These are phyloP conservation scores for Pelosia muscerda DNA, from an alignment of 2,888 invertebrate genomes.

Conservation along the genomic window DNA sequence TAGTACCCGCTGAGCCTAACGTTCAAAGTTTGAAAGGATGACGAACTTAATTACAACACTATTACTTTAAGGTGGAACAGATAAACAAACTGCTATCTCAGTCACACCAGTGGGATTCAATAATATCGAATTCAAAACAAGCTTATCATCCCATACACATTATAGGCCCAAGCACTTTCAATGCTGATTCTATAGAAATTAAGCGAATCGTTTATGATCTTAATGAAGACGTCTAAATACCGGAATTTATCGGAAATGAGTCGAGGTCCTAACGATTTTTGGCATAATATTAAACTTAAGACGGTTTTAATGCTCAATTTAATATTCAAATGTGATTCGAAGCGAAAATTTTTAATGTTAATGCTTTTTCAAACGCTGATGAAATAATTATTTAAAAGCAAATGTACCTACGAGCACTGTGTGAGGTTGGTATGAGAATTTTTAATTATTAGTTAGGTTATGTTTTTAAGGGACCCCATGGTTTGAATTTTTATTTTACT, in stretches of 20 bases:
- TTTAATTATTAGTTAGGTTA: no score
- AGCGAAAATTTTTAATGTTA: constrained; percentile 35
- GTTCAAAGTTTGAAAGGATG: background rate
- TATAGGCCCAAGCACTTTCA: constrained; percentile 35
- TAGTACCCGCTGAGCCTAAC: no score
- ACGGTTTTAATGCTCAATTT: constrained; percentile 64
- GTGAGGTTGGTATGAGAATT: no score
- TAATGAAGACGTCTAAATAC: constrained; percentile 68
- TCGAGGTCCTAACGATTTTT: constrained; percentile 53
- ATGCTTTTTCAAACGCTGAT: constrained; percentile 23
- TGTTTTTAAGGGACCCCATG: no score
- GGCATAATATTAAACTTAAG: constrained; percentile 59
- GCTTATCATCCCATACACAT: constrained; percentile 23
- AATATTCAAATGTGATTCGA: constrained; percentile 57
- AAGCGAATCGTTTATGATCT: constrained; percentile 64
- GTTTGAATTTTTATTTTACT: background rate
- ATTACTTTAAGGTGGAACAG: background rate
- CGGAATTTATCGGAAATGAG: constrained; percentile 66
- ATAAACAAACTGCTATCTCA: constrained; percentile 9
- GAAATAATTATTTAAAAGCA: constrained; percentile 28
- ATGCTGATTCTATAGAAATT: constrained; percentile 64
- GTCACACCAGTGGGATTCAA: background rate
- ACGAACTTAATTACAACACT: constrained; percentile 6
- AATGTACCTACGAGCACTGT: no score
- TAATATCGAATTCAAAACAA: constrained; percentile 9